Evolutionary conservation across 2,888 invertebrate species (phyloP).

Genomic region (Scaptomyza parva): DNA sequence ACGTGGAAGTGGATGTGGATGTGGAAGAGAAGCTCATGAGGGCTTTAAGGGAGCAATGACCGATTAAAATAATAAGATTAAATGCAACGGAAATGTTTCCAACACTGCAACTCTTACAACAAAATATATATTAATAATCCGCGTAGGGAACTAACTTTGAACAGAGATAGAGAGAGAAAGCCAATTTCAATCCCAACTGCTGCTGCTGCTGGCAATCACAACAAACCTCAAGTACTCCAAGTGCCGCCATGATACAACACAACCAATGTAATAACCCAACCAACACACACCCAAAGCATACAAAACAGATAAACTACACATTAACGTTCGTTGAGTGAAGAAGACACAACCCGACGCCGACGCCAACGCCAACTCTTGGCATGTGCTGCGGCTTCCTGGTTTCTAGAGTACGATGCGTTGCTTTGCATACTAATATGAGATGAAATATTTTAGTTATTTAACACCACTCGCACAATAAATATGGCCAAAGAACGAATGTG

Average conservation of each 20-base stretch:
- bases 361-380: conserved; percentile 38
- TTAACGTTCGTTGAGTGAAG: background rate
- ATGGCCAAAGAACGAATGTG: conserved; percentile 32
- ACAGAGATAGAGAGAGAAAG: conserved; percentile 42
- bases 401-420: conserved; percentile 36
- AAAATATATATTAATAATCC: conserved; percentile 33
- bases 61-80: conserved; percentile 58
- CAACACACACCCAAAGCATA: conserved; percentile 52
- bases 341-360: no score
- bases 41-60: conserved; percentile 47
- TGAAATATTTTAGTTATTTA: conserved; percentile 59
- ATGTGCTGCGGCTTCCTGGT: conserved; percentile 67
- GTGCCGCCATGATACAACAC: conserved; percentile 57
- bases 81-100: conserved; percentile 52
- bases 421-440: conserved; percentile 70
- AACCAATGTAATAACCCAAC: conserved; percentile 11
- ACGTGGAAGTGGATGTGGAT: background rate
- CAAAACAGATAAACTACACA: conserved; percentile 36
- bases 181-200: conserved; percentile 17
- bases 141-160: conserved; percentile 2
- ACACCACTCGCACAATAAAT: conserved; percentile 42
- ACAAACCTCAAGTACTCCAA: conserved; percentile 41
- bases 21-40: conserved; percentile 4
- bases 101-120: conserved; percentile 21
- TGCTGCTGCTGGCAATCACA: conserved; percentile 38